phyloP scores from a whole-genome alignment of 2,888 invertebrate genomes.

The Hypena proboscidalis region DNA sequence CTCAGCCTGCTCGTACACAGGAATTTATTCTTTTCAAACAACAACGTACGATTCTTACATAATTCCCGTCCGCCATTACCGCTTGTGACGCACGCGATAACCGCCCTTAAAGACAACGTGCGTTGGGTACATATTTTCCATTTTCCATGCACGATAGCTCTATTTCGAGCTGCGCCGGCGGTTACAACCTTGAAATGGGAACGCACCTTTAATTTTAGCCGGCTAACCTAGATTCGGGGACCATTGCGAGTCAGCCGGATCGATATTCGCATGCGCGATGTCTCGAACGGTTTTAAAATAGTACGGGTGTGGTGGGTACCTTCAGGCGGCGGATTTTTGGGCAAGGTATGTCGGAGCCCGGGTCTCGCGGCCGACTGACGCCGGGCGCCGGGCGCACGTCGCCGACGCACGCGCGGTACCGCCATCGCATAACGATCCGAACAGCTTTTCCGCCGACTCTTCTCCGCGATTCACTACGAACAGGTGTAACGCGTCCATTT shows the following conservation, averaged over 20 bases:
- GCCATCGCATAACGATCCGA: constrained; percentile 55
- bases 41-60: constrained; percentile 79
- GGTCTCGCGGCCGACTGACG: constrained; percentile 46
- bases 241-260: constrained; percentile 72
- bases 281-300: constrained; percentile 63
- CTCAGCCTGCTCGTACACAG: constrained; percentile 38
- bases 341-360: constrained; percentile 54
- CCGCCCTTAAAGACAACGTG: constrained; percentile 65
- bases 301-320: constrained; percentile 62
- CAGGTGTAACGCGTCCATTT: constrained; percentile 45
- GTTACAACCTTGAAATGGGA: constrained; percentile 80
- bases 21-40: constrained; percentile 59
- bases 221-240: constrained; percentile 83
- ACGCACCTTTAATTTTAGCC: constrained; percentile 85
- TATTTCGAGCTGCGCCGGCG: constrained; percentile 81
- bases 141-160: constrained; percentile 74
- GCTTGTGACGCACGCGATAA: constrained; percentile 62
- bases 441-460: constrained; percentile 30
- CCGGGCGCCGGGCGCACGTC: constrained; percentile 32
- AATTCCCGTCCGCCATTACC: constrained; percentile 75
- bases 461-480: constrained; percentile 38
- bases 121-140: constrained; percentile 64
- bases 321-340: constrained; percentile 53
- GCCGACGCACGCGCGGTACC: constrained; percentile 48
- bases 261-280: constrained; percentile 80